These are phyloP conservation scores for Myotis vivesi DNA, from an alignment of 2,797 vertebrate genomes.

Conservation along the genomic window DNA sequence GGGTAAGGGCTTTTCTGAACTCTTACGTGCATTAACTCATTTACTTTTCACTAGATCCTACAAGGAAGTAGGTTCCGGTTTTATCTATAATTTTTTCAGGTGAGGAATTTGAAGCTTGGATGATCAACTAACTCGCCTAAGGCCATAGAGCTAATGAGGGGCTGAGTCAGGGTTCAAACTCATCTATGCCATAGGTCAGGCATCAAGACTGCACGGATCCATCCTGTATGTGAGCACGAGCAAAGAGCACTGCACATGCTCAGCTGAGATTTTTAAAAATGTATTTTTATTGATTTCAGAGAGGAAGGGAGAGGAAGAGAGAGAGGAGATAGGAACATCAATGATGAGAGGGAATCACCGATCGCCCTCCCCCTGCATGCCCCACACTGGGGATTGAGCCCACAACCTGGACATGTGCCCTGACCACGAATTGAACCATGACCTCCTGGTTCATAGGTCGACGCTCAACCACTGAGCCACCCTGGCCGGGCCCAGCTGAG, in stretches of 20 bases:
- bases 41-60: background rate
- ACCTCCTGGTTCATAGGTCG: background rate
- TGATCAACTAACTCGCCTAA: background rate
- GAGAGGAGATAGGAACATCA: background rate
- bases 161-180: slow-evolving; percentile 20
- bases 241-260: background rate
- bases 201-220: background rate
- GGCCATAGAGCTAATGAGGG: background rate
- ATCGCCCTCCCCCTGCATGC: background rate
- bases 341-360: background rate
- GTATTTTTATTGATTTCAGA: background rate
- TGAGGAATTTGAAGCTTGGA: background rate
- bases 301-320: background rate
- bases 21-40: background rate
- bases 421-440: background rate
- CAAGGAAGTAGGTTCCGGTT: background rate
- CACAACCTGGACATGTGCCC: background rate
- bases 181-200: background rate
- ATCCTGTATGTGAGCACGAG: accelerated
- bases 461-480: background rate
- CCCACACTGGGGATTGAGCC: background rate
- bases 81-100: background rate
- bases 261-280: background rate
- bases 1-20: background rate
- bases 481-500: background rate